A percentile compares a stretch with the other conserved stretches of the same genome.
Evolutionary conservation across 2,888 invertebrate genomes (phyloP).

Genomic region (Ormyrus rosae): DNA sequence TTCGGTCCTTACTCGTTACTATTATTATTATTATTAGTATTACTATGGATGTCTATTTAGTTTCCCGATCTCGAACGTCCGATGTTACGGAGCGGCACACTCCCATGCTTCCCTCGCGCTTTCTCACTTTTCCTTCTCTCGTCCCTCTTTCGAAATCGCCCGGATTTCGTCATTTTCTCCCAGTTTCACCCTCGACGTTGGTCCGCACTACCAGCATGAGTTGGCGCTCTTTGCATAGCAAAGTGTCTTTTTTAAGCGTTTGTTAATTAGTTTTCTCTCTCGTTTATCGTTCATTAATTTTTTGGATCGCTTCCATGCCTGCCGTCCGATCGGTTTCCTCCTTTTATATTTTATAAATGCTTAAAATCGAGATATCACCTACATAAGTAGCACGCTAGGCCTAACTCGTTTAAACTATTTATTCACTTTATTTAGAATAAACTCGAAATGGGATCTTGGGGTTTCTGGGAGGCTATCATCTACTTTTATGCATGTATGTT

Average conservation of each 20-base stretch:
- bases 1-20: neutral
- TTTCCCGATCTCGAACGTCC: slow-evolving; percentile 43
- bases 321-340: slow-evolving; percentile 73
- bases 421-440: slow-evolving; percentile 35
- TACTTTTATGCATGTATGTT: neutral
- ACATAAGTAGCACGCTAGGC: slow-evolving; percentile 47
- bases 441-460: slow-evolving; percentile 43
- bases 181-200: slow-evolving; percentile 61
- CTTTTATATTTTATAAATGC: slow-evolving; percentile 43
- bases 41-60: too few species aligned
- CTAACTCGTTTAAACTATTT: slow-evolving; percentile 50
- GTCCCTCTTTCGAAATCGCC: neutral
- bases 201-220: slow-evolving; percentile 74
- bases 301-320: slow-evolving; percentile 70
- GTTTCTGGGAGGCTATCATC: neutral
- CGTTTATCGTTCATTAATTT: slow-evolving; percentile 2
- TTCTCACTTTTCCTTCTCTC: slow-evolving; percentile 9
- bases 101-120: slow-evolving; percentile 33
- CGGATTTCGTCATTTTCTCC: neutral
- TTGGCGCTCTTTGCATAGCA: slow-evolving; percentile 62
- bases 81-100: slow-evolving; percentile 61
- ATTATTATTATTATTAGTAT: too few species aligned
- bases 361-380: slow-evolving; percentile 53
- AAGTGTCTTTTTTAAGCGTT: slow-evolving; percentile 36
- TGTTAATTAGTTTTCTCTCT: slow-evolving; percentile 40